A percentile compares a stretch with the other conserved stretches of the same genome.
Evolutionary conservation across 2,888 invertebrate species (phyloP).

Genomic region (Leptopilina drosophilae): DNA sequence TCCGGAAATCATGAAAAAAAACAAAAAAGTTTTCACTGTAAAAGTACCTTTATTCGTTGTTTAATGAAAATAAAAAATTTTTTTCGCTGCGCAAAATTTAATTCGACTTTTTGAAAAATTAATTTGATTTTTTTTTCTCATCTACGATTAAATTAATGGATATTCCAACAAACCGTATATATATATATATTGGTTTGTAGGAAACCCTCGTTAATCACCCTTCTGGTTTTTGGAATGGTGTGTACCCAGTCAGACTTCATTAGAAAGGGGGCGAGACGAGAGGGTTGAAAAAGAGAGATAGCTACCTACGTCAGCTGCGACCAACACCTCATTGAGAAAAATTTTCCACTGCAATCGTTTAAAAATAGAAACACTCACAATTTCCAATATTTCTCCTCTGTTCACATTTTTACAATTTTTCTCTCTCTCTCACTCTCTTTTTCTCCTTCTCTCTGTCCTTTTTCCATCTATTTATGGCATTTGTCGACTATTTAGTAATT

Average conservation of each 20-base stretch:
- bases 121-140: not conserved
- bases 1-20: too few relatives aligned
- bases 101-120: not conserved
- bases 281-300: slow-evolving; percentile 52
- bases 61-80: too few relatives aligned
- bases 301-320: slow-evolving; percentile 54
- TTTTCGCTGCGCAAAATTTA: too few relatives aligned
- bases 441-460: not conserved
- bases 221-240: slow-evolving; percentile 50
- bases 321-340: slow-evolving; percentile 32
- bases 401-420: not conserved
- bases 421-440: not conserved
- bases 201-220: slow-evolving; percentile 11
- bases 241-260: slow-evolving; percentile 57
- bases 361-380: slow-evolving; percentile 19
- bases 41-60: too few relatives aligned
- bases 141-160: too few relatives aligned
- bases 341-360: slow-evolving; percentile 21
- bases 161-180: too few relatives aligned
- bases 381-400: slow-evolving; percentile 8
- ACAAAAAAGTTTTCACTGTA: too few relatives aligned
- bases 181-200: not conserved
- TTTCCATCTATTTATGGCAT: not conserved
- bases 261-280: slow-evolving; percentile 20
- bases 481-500: not conserved